Base-by-base conservation (phyloP, 2,113 vertebrate species). In the Chinchilla lanigera region DNA sequence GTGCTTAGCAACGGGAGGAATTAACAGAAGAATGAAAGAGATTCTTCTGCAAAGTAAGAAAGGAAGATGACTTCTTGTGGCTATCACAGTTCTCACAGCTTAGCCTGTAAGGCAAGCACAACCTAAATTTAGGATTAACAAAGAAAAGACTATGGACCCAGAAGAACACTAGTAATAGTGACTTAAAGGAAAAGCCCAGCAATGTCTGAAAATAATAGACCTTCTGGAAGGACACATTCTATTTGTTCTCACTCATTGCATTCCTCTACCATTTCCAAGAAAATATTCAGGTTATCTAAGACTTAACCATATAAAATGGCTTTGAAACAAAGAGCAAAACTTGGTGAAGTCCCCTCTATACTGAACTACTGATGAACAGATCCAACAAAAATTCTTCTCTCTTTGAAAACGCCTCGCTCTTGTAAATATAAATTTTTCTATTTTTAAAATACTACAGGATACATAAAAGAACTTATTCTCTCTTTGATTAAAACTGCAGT, bases 371-470 rank as follows among this genome's bases (percentile, higher is more conserved):
- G 4, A 26, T 80, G 10, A 54, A 30, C 95, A 78, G n/a, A 88
- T 81, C 35, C 67, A 87, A 97, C 30, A 96, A 86, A 96, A 82
- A 12, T 60, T 82, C 50, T 89, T 71, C 12, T 65, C 13, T 44
- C 89, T 93, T 65, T 83, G 35, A 93, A 95, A 95, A 81, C 47
- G 28, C 54, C 41, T 83, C 61, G 38, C 85, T 95, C 75, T 77
- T 13, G 0, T 65, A 96, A 96, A 95, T 86, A 50, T 30, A 33
- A 65, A 78, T 38, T 80, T 78, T 80, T 77, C 88, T 65, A 75
- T 89, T 95, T 90, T 94, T 95, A 60, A 97, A 98, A 93, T 35
- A 93, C 0, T 14, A 96, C 75, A 80, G 91, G 91, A 86, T n/a
- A 78, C 44, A 82, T 44, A 93, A 41, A 88, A 73, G 65, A 73